Base-by-base conservation (phyloP, 2,113 vertebrate species). In the Hypomesus transpacificus region DNA sequence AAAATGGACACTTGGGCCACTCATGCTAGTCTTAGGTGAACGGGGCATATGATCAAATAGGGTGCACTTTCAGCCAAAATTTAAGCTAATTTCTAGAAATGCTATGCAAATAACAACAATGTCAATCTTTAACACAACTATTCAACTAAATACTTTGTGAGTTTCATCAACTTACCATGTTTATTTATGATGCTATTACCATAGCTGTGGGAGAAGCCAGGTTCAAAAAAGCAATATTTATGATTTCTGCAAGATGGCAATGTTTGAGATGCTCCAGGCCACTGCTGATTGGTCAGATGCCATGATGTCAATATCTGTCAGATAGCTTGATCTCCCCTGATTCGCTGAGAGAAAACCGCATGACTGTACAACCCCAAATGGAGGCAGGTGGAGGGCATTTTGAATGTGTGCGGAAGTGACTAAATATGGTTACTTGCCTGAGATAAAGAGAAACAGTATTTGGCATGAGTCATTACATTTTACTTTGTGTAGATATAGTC, bases 21-120 rank as follows among this genome's bases (percentile, higher is more conserved):
- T 63, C 26, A 24, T 24, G 22, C 20, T 24, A 1, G 61, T 28
- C 4, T 21, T 63, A 63, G 20, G 20, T 24, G 20, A 63, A 9
- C 2, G 61, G 61, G 61, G 61, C 61, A 28, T 63, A 63, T 63
- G 61, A 63, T 63, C 61, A 26, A 24, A 63, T 63, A 63, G 22
- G 61, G 2, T 24, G 20, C 61, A 63, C 24, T 26, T 26, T 26
- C 24, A 26, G 61, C 1, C 61, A 26, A 63, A 63, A 8, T 11
- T 63, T 22, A 11, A 21, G 13, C 26, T 24, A 26, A 24, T 63
- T 26, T 26, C 24, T 26, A 63, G 20, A 24, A 28, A 63, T 63
- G 4, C 61, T 63, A 16, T 26, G 61, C 61, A 63, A 63, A 22
- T 24, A 28, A 63, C 61, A 63, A 20, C 61, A 13, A 63, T 63